Evolutionary conservation across 2,888 invertebrate genomes (phyloP).

Genomic region (Hanleya hanleyi): DNA sequence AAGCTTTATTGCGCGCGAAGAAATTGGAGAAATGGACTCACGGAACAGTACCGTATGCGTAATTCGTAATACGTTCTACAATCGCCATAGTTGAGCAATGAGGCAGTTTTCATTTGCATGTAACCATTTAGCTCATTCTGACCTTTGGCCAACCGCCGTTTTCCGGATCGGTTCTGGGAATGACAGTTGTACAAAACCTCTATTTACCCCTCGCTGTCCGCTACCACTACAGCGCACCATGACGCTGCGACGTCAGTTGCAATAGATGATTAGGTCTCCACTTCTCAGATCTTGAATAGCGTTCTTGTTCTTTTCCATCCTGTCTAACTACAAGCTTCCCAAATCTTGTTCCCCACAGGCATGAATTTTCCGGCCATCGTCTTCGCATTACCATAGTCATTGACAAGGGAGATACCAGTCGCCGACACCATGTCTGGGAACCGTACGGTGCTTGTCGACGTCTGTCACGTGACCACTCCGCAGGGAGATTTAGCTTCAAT

Average conservation of each 20-base stretch:
- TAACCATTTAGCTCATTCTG: background rate
- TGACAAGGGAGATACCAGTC: background rate
- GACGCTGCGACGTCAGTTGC: no score
- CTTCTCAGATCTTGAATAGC: no score
- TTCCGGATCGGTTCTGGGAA: background rate
- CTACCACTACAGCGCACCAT: no score
- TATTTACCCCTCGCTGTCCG: background rate
- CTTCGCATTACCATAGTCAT: background rate
- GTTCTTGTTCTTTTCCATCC: no score
- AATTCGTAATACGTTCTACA: no score
- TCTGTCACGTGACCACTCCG: background rate
- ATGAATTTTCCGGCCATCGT: background rate
- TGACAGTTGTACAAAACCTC: background rate
- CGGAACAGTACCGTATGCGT: no score
- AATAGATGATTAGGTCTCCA: background rate
- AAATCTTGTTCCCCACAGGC: background rate
- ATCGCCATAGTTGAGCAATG: background rate
- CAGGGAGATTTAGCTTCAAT: background rate
- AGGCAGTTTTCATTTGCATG: background rate
- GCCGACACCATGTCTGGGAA: background rate
- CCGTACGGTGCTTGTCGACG: background rate
- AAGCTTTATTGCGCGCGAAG: background rate
- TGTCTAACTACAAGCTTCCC: background rate
- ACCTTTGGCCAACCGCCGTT: constrained; percentile 4
- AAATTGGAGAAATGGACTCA: background rate